phyloP scores from a whole-genome alignment of 2,797 vertebrate species.

The Lerista edwardsae region DNA sequence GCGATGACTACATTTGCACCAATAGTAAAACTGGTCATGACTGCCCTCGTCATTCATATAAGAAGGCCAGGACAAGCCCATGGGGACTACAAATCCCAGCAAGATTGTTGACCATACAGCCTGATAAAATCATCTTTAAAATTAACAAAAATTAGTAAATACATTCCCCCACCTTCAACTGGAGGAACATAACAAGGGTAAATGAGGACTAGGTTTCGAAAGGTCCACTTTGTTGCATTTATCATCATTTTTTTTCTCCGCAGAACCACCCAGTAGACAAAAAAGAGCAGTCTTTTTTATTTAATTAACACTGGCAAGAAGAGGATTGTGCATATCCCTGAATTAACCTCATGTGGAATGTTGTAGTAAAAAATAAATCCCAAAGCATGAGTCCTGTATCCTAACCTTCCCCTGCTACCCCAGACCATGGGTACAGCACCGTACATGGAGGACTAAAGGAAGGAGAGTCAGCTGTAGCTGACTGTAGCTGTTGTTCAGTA shows the following conservation, averaged over 20 bases:
- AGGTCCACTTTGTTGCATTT: not conserved
- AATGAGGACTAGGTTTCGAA: not conserved
- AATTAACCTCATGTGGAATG: conserved; percentile 7
- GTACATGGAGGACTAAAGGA: not conserved
- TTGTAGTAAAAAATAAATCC: not conserved
- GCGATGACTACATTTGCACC: not conserved
- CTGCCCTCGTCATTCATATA: conserved; percentile 41
- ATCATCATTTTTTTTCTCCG: not conserved
- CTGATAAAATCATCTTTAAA: conserved; percentile 46
- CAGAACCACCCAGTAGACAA: not conserved
- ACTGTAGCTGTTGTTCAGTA: not conserved
- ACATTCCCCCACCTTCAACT: conserved; percentile 2
- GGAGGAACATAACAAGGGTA: not conserved
- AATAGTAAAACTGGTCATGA: not conserved
- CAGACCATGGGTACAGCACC: not conserved
- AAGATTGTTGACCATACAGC: conserved; percentile 28
- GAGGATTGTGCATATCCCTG: not conserved
- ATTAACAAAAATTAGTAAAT: conserved; percentile 39
- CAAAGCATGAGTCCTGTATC: not conserved
- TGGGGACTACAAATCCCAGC: not conserved
- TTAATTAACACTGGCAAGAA: conserved; percentile 19
- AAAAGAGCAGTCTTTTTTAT: not conserved
- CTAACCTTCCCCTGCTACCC: not conserved
- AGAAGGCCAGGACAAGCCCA: conserved; percentile 27
- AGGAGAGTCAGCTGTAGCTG: not conserved